Conservation (phyloP, 2,888 invertebrate species). For the Dicyrtoma fusca region DNA sequence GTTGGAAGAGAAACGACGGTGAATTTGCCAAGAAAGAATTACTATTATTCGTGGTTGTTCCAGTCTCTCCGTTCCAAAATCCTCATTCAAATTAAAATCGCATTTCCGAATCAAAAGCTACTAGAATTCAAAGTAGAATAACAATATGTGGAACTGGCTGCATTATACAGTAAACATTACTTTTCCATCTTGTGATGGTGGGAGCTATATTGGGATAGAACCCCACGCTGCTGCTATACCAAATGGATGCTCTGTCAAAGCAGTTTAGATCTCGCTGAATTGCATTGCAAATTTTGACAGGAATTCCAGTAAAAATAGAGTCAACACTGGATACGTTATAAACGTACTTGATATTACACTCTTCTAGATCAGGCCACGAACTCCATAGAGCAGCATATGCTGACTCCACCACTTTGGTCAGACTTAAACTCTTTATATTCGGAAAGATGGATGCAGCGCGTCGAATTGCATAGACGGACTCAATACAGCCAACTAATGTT, state of each 20-base stretch:
- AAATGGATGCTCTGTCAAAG: background rate
- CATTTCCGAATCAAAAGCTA: too few relatives aligned
- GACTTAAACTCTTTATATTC: background rate
- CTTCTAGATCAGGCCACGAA: constrained; percentile 7
- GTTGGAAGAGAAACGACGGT: too few relatives aligned
- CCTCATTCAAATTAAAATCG: too few relatives aligned
- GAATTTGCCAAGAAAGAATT: too few relatives aligned
- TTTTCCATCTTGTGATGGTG: constrained; percentile 2
- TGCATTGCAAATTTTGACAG: background rate
- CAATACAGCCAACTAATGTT: background rate
- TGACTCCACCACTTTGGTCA: background rate
- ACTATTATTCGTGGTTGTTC: too few relatives aligned
- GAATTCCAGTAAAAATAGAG: background rate
- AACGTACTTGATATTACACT: background rate
- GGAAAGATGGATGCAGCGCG: constrained; percentile 4
- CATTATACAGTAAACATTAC: too few relatives aligned
- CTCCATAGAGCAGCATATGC: background rate
- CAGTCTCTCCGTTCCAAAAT: too few relatives aligned
- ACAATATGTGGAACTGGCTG: too few relatives aligned
- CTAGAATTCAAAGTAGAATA: too few relatives aligned
- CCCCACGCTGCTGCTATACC: background rate
- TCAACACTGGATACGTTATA: background rate
- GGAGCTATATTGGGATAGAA: constrained; percentile 7
- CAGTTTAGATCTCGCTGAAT: background rate
- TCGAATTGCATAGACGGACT: background rate